Evolutionary conservation across 1,140 invertebrate species (phyloP).

Genomic region (Papilio polyxenes): DNA sequence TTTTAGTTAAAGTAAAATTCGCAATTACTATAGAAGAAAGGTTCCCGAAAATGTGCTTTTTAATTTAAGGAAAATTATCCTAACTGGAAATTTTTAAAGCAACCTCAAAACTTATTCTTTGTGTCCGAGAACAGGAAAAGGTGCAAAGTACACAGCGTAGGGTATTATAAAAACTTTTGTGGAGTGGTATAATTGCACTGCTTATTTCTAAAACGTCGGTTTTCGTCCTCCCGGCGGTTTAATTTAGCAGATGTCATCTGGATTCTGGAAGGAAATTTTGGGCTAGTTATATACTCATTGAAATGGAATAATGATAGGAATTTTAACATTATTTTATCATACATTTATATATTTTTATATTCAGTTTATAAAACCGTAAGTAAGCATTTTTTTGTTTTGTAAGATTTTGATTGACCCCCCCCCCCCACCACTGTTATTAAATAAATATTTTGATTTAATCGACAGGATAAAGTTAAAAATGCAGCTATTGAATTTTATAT

Average conservation of each 20-base stretch:
- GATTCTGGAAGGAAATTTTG: background rate
- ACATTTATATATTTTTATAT: too few relatives aligned
- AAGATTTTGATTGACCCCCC: background rate
- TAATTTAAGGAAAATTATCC: background rate
- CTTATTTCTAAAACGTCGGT: background rate
- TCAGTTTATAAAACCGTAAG: too few relatives aligned
- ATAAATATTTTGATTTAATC: constrained; percentile 5
- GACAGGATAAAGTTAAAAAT: background rate
- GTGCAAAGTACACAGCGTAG: constrained; percentile 7
- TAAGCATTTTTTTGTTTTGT: too few relatives aligned
- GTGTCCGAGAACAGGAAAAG: background rate
- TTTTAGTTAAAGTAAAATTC: background rate
- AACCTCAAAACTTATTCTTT: constrained; percentile 15
- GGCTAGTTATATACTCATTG: too few relatives aligned
- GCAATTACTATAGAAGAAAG: background rate
- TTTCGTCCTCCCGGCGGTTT: background rate
- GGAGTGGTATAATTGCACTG: background rate
- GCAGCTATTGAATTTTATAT: constrained; percentile 17
- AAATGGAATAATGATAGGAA: too few relatives aligned
- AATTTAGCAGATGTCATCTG: background rate
- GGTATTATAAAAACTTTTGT: constrained; percentile 30
- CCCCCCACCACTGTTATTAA: background rate
- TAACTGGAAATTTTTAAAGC: background rate
- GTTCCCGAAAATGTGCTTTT: background rate
- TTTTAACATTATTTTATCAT: too few relatives aligned